Conservation (phyloP, 2,888 invertebrate species). For the Tetranychus piercei region DNA sequence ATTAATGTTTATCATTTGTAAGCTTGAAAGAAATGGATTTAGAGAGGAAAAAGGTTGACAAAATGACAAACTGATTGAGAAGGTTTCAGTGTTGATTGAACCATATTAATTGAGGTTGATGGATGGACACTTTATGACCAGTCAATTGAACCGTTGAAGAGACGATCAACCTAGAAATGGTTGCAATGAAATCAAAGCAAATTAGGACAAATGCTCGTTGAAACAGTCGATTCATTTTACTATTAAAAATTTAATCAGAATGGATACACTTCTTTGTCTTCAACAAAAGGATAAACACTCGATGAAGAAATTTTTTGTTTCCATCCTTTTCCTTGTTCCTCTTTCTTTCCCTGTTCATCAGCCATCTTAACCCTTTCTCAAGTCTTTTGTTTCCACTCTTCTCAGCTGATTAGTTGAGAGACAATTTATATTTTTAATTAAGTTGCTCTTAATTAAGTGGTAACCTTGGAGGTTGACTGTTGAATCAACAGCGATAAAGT, state of each 20-base stretch:
- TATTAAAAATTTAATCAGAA: background rate
- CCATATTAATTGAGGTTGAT: background rate
- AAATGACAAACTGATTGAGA: background rate
- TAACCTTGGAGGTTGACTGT: background rate
- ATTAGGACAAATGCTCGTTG: no score
- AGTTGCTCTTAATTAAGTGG: background rate
- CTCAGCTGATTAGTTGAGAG: background rate
- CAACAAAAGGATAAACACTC: no score
- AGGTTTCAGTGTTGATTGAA: background rate
- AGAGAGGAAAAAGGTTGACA: background rate
- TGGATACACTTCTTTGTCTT: background rate
- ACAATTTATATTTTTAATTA: conserved; percentile 1
- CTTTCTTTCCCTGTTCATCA: background rate
- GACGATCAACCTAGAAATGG: no score
- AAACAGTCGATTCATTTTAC: no score
- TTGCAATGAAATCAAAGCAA: no score
- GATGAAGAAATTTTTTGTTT: background rate
- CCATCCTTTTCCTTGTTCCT: background rate
- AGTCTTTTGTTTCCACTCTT: background rate
- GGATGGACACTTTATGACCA: background rate
- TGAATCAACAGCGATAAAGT: background rate
- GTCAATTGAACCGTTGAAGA: background rate
- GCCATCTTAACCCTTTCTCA: background rate
- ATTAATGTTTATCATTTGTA: no score
- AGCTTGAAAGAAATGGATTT: no score